Base-by-base conservation (phyloP, 2,113 vertebrate genomes). In the Xenopus borealis region DNA sequence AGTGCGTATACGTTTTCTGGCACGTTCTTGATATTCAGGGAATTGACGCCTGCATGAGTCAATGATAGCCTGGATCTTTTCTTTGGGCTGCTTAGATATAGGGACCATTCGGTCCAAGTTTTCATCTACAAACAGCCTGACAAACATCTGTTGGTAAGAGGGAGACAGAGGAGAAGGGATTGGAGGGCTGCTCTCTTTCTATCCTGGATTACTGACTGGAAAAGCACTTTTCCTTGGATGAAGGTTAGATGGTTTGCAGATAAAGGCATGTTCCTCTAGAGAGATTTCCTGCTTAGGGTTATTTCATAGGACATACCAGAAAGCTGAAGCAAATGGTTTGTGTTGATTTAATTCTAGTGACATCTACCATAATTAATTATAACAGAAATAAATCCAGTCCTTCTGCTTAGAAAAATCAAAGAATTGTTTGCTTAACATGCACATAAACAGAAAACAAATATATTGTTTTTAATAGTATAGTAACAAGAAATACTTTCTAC, bases 111-210 rank as follows among this genome's bases (percentile, higher is more conserved):
- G 92, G 92, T 94, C 92, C 88, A 94, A 93, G 92, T 94, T 94
- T 90, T 94, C 92, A 93, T 94, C 92, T 93, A 94, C 92, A 94
- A 94, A 94, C 91, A 94, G 92, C 91, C 92, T 93, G 91, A 94
- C 93, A 93, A 94, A 94, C 93, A 94, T 94, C 93, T 94, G 93
- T 92, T 91, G 92, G 91, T 88, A 93, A 94, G 92, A 94, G 92
- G 92, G 89, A 94, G 91, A 94, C 91, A 94, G 92, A 94, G 91
- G 92, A 94, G 89, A 93, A 88, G 90, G 92, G 87, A 90, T 93
- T 92, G 92, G 90, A 91, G 91, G 91, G 81, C 76, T 78, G 88
- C 88, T 90, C 91, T 88, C 81, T 88, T 90, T 85, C 85, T 85
- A 90, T 88, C 85, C 86, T 90, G 88, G 84, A 85, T 88, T 85